A percentile compares a stretch with the other conserved stretches of the same genome.
Evolutionary conservation across 2,888 invertebrate species (phyloP).

Genomic region (Polymixis lichenea): DNA sequence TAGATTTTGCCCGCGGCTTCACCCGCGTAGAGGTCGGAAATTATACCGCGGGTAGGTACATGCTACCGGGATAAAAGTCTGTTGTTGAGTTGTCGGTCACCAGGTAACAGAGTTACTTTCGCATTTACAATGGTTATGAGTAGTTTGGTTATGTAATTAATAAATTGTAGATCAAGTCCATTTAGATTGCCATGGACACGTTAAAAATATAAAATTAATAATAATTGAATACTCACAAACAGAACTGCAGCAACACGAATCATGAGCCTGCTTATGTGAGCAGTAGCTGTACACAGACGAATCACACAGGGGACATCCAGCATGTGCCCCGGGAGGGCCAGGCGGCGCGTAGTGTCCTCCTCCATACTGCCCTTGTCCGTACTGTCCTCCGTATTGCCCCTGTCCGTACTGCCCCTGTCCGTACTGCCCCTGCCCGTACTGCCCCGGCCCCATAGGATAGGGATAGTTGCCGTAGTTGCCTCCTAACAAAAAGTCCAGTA

Average conservation of each 20-base stretch:
- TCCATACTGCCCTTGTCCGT: slow-evolving; percentile 58
- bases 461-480: slow-evolving; percentile 79
- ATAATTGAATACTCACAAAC: slow-evolving; percentile 79
- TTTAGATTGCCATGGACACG: too few relatives aligned
- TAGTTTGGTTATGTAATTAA: too few relatives aligned
- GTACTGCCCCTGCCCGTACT: slow-evolving; percentile 61
- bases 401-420: slow-evolving; percentile 60
- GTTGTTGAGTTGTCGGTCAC: too few relatives aligned
- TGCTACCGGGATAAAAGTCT: too few relatives aligned
- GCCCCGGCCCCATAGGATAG: slow-evolving; percentile 68
- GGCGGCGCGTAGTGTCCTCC: slow-evolving; percentile 70
- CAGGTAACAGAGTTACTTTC: too few relatives aligned
- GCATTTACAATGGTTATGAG: too few relatives aligned
- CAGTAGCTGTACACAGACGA: slow-evolving; percentile 95
- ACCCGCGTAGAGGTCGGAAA: too few relatives aligned
- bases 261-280: slow-evolving; percentile 93
- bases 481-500: slow-evolving; percentile 88
- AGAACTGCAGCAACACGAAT: slow-evolving; percentile 93
- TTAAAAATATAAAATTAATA: not conserved
- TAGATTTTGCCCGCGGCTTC: too few relatives aligned
- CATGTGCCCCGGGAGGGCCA: slow-evolving; percentile 86
- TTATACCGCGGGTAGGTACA: too few relatives aligned
- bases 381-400: slow-evolving; percentile 56
- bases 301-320: slow-evolving; percentile 94
- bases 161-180: too few relatives aligned